Conservation (phyloP, 2,888 invertebrate species). For the Proisotoma minuta region DNA sequence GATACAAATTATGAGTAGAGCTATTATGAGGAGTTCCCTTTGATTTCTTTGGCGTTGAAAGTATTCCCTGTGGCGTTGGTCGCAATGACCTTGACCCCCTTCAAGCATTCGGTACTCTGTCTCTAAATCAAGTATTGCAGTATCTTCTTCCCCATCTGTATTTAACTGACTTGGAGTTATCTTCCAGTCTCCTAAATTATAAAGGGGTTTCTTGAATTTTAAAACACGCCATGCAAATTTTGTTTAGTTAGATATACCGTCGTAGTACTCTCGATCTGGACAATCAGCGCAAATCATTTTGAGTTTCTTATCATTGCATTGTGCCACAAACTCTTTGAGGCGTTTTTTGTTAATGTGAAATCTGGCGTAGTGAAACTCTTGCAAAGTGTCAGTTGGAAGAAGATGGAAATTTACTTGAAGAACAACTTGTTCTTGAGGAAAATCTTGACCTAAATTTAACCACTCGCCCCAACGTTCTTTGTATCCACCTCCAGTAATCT, state of each 20-base stretch:
- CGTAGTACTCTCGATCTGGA: conserved; percentile 29
- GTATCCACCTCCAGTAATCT: conserved; percentile 5
- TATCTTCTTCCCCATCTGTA: too few species aligned
- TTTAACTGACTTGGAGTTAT: too few species aligned
- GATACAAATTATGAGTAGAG: too few species aligned
- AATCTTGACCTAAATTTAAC: not conserved
- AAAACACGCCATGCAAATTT: not conserved
- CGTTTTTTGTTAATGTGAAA: conserved; percentile 18
- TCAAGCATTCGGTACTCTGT: too few species aligned
- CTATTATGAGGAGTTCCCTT: too few species aligned
- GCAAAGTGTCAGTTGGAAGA: conserved; percentile 6
- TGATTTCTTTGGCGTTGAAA: too few species aligned
- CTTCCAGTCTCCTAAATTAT: too few species aligned
- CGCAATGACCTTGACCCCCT: too few species aligned
- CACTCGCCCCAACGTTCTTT: conserved; percentile 5
- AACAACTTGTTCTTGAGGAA: not conserved
- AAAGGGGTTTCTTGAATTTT: too few species aligned
- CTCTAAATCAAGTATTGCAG: too few species aligned
- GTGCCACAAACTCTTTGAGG: conserved; percentile 12
- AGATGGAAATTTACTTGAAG: not conserved
- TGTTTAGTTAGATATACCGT: conserved; percentile 18
- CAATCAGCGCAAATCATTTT: conserved; percentile 19
- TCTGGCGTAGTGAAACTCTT: conserved; percentile 23
- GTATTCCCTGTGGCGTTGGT: too few species aligned
- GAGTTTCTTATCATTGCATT: conserved; percentile 3